A percentile compares a stretch with the other conserved stretches of the same genome.
These are phyloP conservation scores for Pristionchus arcanus DNA, from an alignment of 2,888 invertebrate genomes.

Conservation along the genomic window DNA sequence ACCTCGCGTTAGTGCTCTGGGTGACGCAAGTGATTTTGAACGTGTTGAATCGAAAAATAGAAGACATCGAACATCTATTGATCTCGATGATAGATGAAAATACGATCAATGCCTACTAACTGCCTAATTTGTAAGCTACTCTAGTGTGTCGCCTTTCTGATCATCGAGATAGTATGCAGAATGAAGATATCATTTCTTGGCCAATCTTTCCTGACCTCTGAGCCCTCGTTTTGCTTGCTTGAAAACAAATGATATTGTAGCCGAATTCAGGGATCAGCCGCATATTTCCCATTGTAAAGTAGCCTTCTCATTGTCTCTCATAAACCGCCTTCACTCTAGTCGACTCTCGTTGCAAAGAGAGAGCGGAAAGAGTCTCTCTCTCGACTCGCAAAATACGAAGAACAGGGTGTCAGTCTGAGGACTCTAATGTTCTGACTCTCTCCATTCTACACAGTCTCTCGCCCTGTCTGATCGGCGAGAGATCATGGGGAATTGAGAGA, in stretches of 20 bases:
- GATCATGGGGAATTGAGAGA: neutral
- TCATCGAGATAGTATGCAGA: too few species aligned
- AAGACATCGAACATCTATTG: neutral
- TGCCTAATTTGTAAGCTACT: too few species aligned
- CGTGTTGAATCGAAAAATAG: neutral
- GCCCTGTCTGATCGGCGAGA: neutral
- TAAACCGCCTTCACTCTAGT: neutral
- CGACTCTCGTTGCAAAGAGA: neutral
- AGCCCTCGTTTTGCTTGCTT: neutral
- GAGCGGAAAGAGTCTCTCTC: neutral
- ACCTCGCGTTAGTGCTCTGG: neutral
- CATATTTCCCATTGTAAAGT: slow-evolving; percentile 2
- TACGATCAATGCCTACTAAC: too few species aligned
- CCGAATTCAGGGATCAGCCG: neutral
- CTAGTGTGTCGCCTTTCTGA: neutral
- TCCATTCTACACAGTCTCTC: neutral
- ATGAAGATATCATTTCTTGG: too few species aligned
- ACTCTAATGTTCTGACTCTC: neutral
- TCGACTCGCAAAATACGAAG: neutral
- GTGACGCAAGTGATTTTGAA: neutral
- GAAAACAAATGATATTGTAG: neutral
- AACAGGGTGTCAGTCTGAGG: slow-evolving; percentile 9
- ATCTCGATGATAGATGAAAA: too few species aligned
- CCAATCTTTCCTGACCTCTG: neutral
- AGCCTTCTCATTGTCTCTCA: neutral